These are phyloP conservation scores for Automeris io DNA, from an alignment of 2,888 invertebrate species.

Conservation along the genomic window DNA sequence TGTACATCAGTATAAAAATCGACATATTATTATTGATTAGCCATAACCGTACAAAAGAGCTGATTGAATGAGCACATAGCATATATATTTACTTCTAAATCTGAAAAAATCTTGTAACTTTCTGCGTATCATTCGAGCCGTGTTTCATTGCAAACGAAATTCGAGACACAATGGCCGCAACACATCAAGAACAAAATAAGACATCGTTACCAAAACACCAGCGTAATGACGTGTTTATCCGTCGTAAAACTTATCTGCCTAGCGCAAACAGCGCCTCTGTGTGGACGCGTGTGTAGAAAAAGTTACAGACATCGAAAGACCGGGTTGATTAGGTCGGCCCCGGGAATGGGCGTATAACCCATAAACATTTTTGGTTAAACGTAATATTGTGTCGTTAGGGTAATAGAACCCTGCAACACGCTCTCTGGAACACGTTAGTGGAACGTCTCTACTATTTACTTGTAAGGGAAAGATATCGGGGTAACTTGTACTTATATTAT, in stretches of 20 bases:
- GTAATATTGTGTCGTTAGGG: slow-evolving; percentile 70
- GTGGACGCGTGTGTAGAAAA: slow-evolving; percentile 27
- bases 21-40: too few species aligned
- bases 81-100: too few species aligned
- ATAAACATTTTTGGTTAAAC: slow-evolving; percentile 71
- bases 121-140: not conserved
- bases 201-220: not conserved
- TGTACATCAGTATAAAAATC: too few species aligned
- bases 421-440: slow-evolving; percentile 21
- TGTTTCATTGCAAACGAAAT: slow-evolving; percentile 2
- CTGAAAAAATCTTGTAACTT: too few species aligned
- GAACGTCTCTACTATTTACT: slow-evolving; percentile 17
- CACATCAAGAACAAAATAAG: not conserved
- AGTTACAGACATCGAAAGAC: slow-evolving; percentile 34
- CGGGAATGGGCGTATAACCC: slow-evolving; percentile 48
- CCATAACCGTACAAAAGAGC: too few species aligned
- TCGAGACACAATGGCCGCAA: not conserved
- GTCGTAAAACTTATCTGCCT: slow-evolving; percentile 22
- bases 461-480: not conserved
- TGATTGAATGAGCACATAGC: too few species aligned
- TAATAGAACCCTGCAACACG: slow-evolving; percentile 57
- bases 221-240: slow-evolving; percentile 9
- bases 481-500: not conserved
- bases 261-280: slow-evolving; percentile 23
- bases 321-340: slow-evolving; percentile 64